phyloP scores from a whole-genome alignment of 2,888 invertebrate species.

The Drosophila paramelanica region DNA sequence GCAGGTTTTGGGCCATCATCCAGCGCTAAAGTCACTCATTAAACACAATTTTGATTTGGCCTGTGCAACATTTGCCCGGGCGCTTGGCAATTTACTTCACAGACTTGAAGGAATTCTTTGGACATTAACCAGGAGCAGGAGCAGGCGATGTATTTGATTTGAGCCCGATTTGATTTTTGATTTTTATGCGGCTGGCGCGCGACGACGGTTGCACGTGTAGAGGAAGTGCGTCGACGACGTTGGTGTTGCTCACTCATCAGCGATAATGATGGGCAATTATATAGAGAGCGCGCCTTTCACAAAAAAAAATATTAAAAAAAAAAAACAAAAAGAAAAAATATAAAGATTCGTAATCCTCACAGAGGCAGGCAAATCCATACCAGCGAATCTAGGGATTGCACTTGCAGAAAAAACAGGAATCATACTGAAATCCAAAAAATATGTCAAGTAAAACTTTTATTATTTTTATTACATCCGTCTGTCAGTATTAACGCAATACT shows the following conservation, averaged over 20 bases:
- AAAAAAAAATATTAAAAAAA: constrained; percentile 11
- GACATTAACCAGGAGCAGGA: constrained; percentile 9
- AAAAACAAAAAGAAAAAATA: constrained; percentile 4
- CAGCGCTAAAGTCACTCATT: constrained; percentile 75
- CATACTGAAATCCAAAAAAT: background rate
- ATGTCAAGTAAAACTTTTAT: too few relatives aligned
- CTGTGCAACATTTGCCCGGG: constrained; percentile 25
- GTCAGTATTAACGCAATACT: too few relatives aligned
- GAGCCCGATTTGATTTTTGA: constrained; percentile 71
- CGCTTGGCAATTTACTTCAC: constrained; percentile 38
- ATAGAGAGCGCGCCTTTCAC: constrained; percentile 54
- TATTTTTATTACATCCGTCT: too few relatives aligned
- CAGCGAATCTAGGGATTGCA: background rate
- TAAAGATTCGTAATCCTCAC: constrained; percentile 13
- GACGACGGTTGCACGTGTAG: constrained; percentile 44
- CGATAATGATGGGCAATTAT: constrained; percentile 80
- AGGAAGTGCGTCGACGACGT: constrained; percentile 29
- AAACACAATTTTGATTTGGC: constrained; percentile 72
- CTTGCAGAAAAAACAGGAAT: constrained; percentile 5
- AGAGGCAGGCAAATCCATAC: constrained; percentile 1
- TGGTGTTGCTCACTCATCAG: constrained; percentile 77
- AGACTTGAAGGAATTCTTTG: constrained; percentile 13
- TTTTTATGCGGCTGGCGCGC: constrained; percentile 25
- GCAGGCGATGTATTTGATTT: constrained; percentile 65
- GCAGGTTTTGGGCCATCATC: constrained; percentile 39